A percentile compares a stretch with the other conserved stretches of the same genome.
Evolutionary conservation across 2,888 invertebrate genomes (phyloP).

Genomic region (Coelogynopora nodosa): DNA sequence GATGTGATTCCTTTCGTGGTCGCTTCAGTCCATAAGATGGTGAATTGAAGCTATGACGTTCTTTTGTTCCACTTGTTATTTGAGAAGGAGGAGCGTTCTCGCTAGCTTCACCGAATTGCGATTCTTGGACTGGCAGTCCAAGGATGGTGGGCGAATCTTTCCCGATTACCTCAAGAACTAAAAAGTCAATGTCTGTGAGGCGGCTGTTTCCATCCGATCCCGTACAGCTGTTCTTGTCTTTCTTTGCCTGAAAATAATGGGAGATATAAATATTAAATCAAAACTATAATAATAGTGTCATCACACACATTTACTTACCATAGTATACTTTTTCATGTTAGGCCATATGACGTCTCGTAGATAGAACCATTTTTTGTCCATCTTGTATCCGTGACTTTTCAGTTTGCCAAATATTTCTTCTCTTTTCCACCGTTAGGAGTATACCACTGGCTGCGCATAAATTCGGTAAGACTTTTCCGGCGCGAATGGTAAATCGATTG

Average conservation of each 20-base stretch:
- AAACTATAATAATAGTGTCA: background rate
- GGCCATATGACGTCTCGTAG: background rate
- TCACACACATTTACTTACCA: background rate
- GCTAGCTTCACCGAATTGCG: background rate
- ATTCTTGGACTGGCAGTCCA: background rate
- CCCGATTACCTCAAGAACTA: background rate
- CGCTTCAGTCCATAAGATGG: background rate
- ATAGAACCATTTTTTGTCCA: background rate
- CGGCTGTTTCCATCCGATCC: background rate
- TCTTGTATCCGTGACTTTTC: background rate
- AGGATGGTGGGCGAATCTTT: background rate
- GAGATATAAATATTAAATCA: background rate
- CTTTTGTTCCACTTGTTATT: background rate
- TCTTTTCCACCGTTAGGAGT: no score
- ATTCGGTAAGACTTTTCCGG: no score
- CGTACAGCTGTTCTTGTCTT: background rate
- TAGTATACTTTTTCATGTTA: background rate
- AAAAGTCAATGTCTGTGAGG: background rate
- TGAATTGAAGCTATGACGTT: background rate
- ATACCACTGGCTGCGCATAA: no score
- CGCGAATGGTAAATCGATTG: no score
- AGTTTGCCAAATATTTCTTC: background rate
- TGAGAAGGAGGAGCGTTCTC: background rate
- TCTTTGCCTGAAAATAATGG: background rate
- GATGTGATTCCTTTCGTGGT: background rate